These are phyloP conservation scores for Semotilus atromaculatus DNA, from an alignment of 2,797 vertebrate species.

Conservation along the genomic window DNA sequence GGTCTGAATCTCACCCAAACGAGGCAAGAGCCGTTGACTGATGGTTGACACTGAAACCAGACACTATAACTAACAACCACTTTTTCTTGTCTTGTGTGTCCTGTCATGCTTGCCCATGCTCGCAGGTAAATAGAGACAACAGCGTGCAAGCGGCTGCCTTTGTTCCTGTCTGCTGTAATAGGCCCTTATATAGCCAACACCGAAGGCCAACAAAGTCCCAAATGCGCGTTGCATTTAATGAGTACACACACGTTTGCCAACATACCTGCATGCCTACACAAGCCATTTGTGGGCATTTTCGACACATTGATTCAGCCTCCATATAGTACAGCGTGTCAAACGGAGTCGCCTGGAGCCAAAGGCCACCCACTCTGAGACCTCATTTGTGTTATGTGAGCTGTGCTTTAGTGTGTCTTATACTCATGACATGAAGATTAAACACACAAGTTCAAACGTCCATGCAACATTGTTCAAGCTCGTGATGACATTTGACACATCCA, in stretches of 20 bases:
- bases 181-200: constrained; percentile 34
- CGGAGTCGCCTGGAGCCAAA: constrained; percentile 9
- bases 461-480: constrained; percentile 13
- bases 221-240: constrained; percentile 9
- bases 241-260: constrained; percentile 33
- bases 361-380: constrained; percentile 21
- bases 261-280: constrained; percentile 21
- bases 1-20: constrained; percentile 53
- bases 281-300: constrained; percentile 28
- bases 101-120: constrained; percentile 30
- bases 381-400: constrained; percentile 50
- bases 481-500: constrained; percentile 55
- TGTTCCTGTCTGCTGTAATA: constrained; percentile 42
- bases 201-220: constrained; percentile 7
- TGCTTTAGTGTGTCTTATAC: constrained; percentile 21
- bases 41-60: constrained; percentile 53
- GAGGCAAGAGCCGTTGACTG: constrained; percentile 41
- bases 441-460: background rate
- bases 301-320: constrained; percentile 11
- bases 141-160: constrained; percentile 17
- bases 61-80: constrained; percentile 41
- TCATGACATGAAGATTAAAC: constrained; percentile 38
- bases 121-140: constrained; percentile 40
- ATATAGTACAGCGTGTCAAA: constrained; percentile 7
- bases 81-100: constrained; percentile 33